Base-by-base conservation (phyloP, 2,113 vertebrate species). In the Gymnogyps californianus region DNA sequence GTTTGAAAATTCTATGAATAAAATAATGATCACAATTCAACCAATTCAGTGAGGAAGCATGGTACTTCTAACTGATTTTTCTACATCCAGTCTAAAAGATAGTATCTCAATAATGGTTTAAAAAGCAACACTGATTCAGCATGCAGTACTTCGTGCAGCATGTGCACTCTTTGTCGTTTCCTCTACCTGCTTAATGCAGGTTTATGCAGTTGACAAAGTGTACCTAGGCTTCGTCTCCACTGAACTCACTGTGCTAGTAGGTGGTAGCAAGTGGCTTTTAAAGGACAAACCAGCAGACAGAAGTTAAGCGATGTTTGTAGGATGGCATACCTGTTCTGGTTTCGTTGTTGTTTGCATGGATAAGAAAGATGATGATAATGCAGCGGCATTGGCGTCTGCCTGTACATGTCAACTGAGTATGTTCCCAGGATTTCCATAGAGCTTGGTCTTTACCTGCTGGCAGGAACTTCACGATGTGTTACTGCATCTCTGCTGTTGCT, bases 161-260 rank as follows among this genome's bases (percentile, higher is more conserved):
- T 10, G 9, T 1, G 2, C 0, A 3, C 22, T 34, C 44, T 40
- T 62, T 38, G 31, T 29, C 0, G 0, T 52, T 87, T 67, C 38
- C 22, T 61, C 8, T 51, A 0, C 0, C 0, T 26, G 5, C 38
- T 25, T 31, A 2, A 54, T 38, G 42, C 46, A 26, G 46, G 10
- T 47, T 47, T 40, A 1, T 57, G 46, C 24, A 19, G 44, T 1
- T 75, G 61, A 10, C 10, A 11, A 24, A 46, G 62, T 0, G 7
- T 52, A 40, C 5, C 70, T 36, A 3, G 36, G 29, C 69, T 85
- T 44, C 7, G 4, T 32, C 57, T 36, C 10, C 24, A 0, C 32
- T 26, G 17, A 42, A 3, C 19, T 40, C 6, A 1, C 10, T n/a
- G 24, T 31, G 5, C 40, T 66, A 4, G 12, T 26, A 38, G 28